phyloP scores from a whole-genome alignment of 2,888 invertebrate genomes.

The Amphiduros pacificus region DNA sequence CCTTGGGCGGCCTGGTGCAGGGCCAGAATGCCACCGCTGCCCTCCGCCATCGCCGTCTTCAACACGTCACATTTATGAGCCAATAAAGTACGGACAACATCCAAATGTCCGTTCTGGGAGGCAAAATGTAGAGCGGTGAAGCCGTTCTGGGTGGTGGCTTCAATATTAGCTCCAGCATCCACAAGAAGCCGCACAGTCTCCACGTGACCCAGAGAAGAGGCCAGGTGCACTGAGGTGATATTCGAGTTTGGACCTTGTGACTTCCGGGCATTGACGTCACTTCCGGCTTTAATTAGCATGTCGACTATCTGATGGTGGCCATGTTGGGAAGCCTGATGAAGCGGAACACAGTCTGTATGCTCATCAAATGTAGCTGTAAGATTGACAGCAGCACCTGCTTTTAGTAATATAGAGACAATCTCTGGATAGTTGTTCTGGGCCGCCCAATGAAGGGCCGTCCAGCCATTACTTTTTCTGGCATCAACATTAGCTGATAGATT shows the following conservation, averaged over 20 bases:
- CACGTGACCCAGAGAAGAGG: constrained; percentile 28
- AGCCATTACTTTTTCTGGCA: constrained; percentile 28
- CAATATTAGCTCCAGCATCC: constrained; percentile 21
- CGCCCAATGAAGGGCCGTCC: constrained; percentile 33
- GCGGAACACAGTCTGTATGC: constrained; percentile 24
- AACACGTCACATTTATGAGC: constrained; percentile 22
- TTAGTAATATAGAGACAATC: constrained; percentile 22
- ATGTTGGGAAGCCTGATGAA: constrained; percentile 32
- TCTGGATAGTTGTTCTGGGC: constrained; percentile 25
- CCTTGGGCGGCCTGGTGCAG: constrained; percentile 31
- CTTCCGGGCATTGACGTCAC: constrained; percentile 24
- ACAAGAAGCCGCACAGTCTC: constrained; percentile 24
- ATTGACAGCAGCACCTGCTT: constrained; percentile 20
- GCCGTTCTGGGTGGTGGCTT: constrained; percentile 24
- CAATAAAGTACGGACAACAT: constrained; percentile 25
- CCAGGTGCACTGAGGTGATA: constrained; percentile 29
- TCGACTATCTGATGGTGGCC: constrained; percentile 26
- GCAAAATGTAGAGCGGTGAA: constrained; percentile 32
- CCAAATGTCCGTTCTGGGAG: constrained; percentile 28
- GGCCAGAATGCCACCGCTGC: constrained; percentile 21
- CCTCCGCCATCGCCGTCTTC: constrained; percentile 20
- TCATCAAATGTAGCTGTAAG: constrained; percentile 25
- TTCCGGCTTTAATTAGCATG: constrained; percentile 23
- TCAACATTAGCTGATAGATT: constrained; percentile 24
- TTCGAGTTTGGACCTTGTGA: constrained; percentile 19